Conservation (phyloP, 2,113 vertebrate genomes). For the Amblyornis subalaris region DNA sequence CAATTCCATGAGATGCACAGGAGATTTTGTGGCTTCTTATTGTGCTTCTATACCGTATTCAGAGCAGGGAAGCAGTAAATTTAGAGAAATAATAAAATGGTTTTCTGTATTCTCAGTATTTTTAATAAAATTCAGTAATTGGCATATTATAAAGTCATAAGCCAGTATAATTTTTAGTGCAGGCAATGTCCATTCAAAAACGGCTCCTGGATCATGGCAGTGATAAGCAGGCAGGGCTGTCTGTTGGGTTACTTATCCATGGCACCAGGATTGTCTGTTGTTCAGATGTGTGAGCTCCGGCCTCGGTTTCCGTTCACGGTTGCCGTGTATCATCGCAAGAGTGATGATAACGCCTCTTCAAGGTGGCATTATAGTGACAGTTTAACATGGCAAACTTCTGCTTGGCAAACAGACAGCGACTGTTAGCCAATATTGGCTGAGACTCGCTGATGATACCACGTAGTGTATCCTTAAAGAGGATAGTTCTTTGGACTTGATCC, state of each 20-base stretch:
- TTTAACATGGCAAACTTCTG: slow-evolving; percentile 68
- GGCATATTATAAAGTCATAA: background rate
- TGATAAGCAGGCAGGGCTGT: slow-evolving; percentile 21
- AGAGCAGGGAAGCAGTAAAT: background rate
- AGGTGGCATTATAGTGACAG: slow-evolving; percentile 65
- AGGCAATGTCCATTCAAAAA: background rate
- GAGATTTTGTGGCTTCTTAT: background rate
- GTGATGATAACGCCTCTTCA: slow-evolving; percentile 68
- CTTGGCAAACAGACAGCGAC: slow-evolving; percentile 64
- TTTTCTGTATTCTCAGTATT: background rate
- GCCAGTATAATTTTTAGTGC: background rate
- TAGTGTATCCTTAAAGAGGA: slow-evolving; percentile 54
- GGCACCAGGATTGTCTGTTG: slow-evolving; percentile 52
- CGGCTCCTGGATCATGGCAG: background rate
- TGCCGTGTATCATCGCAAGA: slow-evolving; percentile 61
- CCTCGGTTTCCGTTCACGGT: slow-evolving; percentile 56
- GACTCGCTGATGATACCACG: slow-evolving; percentile 28
- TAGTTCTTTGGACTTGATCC: slow-evolving; percentile 58
- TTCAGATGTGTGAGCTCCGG: slow-evolving; percentile 56
- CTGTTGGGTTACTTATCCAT: slow-evolving; percentile 53
- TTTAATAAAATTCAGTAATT: background rate
- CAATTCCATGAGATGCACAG: background rate
- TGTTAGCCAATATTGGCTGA: slow-evolving; percentile 64
- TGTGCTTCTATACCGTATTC: background rate
- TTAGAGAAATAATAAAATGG: background rate